Evolutionary conservation across 2,888 invertebrate species (phyloP), one percentile per base, ranked within the genome.

Genomic region (Noctua fimbriata): DNA sequence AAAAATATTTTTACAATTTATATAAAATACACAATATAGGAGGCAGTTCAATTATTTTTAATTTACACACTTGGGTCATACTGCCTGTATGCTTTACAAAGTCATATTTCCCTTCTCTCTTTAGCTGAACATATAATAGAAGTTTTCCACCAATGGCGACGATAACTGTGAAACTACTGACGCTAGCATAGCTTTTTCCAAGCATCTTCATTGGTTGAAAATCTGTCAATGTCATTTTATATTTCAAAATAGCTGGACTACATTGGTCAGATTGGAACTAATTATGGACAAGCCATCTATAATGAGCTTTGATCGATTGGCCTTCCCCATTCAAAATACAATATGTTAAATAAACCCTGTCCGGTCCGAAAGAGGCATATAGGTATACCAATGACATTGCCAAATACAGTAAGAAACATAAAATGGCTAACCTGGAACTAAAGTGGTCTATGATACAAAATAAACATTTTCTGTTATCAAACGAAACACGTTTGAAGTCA

Each of bases 1-100:
- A 44, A 47, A 58, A 60, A 66, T 73, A 47, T 73, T 75, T 76
- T 63, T 84, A 81, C 81, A 84, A 66, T 72, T 73, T 81, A 84
- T 83, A 24, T 81, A 75, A 84, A 76, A 67, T n/a, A 74, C 71
- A 69, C 52, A 66, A 9, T 60, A n/a, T 47, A 32, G 18, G 32
- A 58, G 49, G 63, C 41, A 66, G 58, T 12, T 32, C 32, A 66
- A 60, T 63, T 41, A 76, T 74, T 49, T 73, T 73, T 16, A 36
- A 36, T 47, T 41, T 63, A 63, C 24, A 74, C 12, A 10, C 14
- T 21, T 58, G 41, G 16, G 52, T 28, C 18, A 58, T 47, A 76
- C 4, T 32, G 3, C 12, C 44, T 9, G 6, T 12, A 36, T 58
- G n/a, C 12, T 9, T 47, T 69, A 78, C 3, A 28, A 66, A 67